Evolutionary conservation across 2,888 invertebrate species (phyloP).

Genomic region (Plebejus melissa): DNA sequence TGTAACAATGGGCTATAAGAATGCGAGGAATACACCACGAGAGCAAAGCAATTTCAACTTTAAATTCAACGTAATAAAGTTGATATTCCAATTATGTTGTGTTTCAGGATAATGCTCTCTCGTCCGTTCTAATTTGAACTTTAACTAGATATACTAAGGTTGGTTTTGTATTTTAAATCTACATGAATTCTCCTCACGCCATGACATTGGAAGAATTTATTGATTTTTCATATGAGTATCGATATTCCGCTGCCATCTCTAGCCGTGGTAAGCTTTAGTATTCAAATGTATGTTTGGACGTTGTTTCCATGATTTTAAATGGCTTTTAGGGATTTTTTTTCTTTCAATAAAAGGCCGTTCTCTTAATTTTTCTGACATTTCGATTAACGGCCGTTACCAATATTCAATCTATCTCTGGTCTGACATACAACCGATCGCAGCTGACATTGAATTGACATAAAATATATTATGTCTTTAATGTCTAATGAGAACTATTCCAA

Average conservation of each 20-base stretch:
- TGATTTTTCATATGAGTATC: conserved; percentile 24
- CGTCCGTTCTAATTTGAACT: background rate
- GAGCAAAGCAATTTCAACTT: background rate
- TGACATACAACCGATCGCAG: no score
- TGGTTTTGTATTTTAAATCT: background rate
- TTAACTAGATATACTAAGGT: background rate
- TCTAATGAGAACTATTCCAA: no score
- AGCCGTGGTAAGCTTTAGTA: conserved; percentile 13
- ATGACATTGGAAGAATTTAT: conserved; percentile 26
- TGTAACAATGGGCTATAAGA: conserved; percentile 61
- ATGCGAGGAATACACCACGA: conserved; percentile 25
- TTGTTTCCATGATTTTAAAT: background rate
- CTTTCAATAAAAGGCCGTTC: background rate
- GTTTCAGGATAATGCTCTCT: background rate
- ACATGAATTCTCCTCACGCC: background rate
- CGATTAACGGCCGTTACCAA: background rate
- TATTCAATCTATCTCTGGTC: no score
- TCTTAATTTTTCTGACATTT: background rate
- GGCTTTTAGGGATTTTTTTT: background rate
- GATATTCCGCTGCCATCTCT: conserved; percentile 14
- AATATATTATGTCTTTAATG: no score
- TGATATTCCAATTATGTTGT: background rate
- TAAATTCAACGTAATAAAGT: background rate
- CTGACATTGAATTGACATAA: no score
- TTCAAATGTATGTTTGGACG: background rate